These are phyloP conservation scores for Cephus pulcher DNA, from an alignment of 2,888 invertebrate species.

Conservation along the genomic window DNA sequence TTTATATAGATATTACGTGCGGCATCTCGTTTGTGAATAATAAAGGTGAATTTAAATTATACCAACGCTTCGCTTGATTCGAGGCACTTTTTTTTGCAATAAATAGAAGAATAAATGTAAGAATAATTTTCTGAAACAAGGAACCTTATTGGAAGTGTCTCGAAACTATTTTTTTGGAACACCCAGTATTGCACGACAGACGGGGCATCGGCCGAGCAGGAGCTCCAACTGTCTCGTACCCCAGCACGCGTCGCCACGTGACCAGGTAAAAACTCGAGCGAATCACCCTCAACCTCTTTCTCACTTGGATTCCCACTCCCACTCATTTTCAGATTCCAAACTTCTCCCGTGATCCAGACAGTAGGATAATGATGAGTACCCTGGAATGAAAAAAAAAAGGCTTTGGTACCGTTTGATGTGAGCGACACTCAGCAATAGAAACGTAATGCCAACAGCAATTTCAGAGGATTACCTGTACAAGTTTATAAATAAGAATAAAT, in stretches of 20 bases:
- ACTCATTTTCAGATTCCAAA: not conserved
- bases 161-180: constrained; percentile 15
- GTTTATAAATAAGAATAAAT: not conserved
- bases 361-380: not conserved
- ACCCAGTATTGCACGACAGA: constrained; percentile 35
- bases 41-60: not conserved
- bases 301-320: not conserved
- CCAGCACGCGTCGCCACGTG: constrained; percentile 39
- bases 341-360: not conserved
- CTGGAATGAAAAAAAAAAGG: not conserved
- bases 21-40: not conserved
- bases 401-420: not conserved
- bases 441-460: not conserved
- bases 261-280: constrained; percentile 40
- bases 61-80: not conserved
- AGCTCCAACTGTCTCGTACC: constrained; percentile 31
- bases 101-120: not conserved
- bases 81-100: not conserved
- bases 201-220: constrained; percentile 34
- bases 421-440: not conserved
- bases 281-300: not conserved
- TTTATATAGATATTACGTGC: not conserved
- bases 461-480: not conserved
- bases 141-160: not conserved
- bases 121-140: not conserved